phyloP scores from a whole-genome alignment of 2,888 invertebrate species.

The Doris montereyensis region DNA sequence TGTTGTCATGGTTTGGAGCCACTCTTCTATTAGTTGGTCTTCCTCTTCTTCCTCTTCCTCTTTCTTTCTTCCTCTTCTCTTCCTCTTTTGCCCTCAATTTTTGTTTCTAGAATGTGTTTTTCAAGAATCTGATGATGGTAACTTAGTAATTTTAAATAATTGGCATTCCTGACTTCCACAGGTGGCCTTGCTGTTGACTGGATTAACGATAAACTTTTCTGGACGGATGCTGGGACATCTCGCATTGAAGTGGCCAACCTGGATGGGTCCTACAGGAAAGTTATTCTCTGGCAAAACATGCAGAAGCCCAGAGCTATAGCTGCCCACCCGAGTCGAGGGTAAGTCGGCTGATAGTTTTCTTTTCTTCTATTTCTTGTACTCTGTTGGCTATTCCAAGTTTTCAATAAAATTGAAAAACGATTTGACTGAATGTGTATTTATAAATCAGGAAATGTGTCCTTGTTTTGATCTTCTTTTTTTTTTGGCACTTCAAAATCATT shows the following conservation, averaged over 20 bases:
- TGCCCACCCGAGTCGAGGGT: constrained; percentile 82
- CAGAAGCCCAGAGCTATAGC: constrained; percentile 91
- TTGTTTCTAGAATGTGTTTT: no score
- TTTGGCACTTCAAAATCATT: no score
- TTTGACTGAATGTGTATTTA: no score
- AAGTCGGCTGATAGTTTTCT: no score
- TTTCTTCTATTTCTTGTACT: no score
- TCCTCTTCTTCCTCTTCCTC: background rate
- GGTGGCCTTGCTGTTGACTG: constrained; percentile 74
- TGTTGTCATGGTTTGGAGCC: no score
- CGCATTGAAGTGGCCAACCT: constrained; percentile 73
- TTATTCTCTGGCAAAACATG: constrained; percentile 88
- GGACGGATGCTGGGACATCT: constrained; percentile 74
- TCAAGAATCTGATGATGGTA: background rate
- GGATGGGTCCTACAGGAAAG: constrained; percentile 79
- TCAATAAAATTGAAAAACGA: no score
- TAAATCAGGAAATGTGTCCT: no score
- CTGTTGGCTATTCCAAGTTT: no score
- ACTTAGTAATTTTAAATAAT: background rate
- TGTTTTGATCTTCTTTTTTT: no score
- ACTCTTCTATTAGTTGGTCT: no score
- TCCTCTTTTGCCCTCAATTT: background rate
- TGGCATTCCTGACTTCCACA: constrained; percentile 39
- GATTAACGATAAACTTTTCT: constrained; percentile 73
- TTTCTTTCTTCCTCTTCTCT: background rate